phyloP scores from a whole-genome alignment of 2,113 vertebrate species.

The Antechinus stuartii region DNA sequence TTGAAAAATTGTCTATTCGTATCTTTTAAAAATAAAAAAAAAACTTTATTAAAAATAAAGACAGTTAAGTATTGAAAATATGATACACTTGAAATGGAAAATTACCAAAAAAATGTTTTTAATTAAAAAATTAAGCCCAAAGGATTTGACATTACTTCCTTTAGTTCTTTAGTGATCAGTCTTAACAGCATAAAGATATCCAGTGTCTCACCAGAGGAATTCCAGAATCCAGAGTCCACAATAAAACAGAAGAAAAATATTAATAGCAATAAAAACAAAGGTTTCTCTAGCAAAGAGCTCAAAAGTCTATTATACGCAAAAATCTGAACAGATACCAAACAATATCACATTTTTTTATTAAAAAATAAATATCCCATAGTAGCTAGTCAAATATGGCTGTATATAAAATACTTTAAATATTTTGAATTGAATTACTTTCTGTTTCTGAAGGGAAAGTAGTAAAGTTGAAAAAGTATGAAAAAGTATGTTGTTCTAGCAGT shows the following conservation, averaged over 20 bases:
- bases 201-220: neutral
- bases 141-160: neutral
- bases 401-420: neutral
- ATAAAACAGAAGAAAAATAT: conserved; percentile 9
- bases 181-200: neutral
- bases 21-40: too few species aligned
- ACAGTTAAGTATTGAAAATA: neutral
- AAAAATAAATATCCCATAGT: neutral
- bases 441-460: neutral
- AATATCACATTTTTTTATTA: neutral
- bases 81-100: neutral
- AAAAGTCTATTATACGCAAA: neutral
- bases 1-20: too few species aligned
- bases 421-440: conserved; percentile 20
- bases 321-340: neutral
- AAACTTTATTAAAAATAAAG: too few species aligned
- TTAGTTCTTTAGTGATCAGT: neutral
- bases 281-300: neutral
- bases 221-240: neutral
- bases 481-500: neutral
- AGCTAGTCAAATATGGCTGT: neutral
- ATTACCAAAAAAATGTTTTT: neutral
- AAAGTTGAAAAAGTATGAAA: neutral
- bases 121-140: neutral
- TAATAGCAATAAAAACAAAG: neutral